phyloP scores from a whole-genome alignment of 2,113 vertebrate species.

The Urocynchramus pylzowi region DNA sequence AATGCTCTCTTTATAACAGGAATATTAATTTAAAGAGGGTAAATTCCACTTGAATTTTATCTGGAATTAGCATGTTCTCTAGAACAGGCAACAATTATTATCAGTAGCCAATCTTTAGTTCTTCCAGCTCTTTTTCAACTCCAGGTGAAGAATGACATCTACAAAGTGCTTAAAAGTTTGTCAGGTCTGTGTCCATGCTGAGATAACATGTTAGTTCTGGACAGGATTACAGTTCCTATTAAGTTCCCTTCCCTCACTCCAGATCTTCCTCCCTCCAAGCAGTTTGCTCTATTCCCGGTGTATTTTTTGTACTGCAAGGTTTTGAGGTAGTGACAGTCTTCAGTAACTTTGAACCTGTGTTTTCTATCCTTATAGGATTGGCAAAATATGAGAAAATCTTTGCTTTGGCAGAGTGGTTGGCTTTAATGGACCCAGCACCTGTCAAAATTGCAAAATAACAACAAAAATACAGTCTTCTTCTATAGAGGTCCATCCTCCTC shows the following conservation, averaged over 20 bases:
- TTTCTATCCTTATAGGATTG: neutral
- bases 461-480: neutral
- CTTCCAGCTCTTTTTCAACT: neutral
- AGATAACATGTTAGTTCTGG: neutral
- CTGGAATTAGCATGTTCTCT: neutral
- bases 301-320: neutral
- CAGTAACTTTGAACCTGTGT: neutral
- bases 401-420: neutral
- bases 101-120: neutral
- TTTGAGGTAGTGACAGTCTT: neutral
- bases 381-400: neutral
- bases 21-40: neutral
- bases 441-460: neutral
- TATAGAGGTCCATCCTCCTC: neutral
- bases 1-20: neutral
- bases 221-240: neutral
- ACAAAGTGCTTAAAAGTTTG: accelerated
- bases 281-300: accelerated
- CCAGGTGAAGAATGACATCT: neutral
- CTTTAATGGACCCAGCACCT: neutral
- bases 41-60: neutral
- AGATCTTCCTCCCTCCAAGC: neutral
- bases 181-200: neutral
- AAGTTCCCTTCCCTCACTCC: neutral
- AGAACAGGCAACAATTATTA: neutral